Percentiles rank a stretch among this genome's conserved stretches.
These are phyloP conservation scores for Nyctibius grandis DNA, from an alignment of 2,797 vertebrate genomes.

Conservation along the genomic window DNA sequence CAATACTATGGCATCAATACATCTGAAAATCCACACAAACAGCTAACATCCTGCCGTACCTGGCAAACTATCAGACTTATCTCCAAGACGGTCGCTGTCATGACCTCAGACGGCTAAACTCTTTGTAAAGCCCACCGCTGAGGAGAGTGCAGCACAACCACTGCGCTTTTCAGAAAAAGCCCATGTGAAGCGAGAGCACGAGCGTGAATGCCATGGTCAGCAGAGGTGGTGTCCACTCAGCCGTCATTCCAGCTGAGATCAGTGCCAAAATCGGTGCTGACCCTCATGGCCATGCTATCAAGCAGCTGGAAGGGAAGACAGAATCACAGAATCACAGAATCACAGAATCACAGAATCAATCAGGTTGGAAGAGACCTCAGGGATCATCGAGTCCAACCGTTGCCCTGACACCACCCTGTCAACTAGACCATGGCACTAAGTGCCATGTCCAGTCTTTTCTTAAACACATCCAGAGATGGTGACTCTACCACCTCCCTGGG, in stretches of 20 bases:
- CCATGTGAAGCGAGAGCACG: fast-evolving
- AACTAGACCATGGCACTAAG: too few relatives aligned
- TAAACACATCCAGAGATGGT: too few relatives aligned
- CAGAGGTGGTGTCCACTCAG: background rate
- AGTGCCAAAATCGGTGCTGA: background rate
- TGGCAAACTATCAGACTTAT: background rate
- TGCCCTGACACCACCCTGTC: too few relatives aligned
- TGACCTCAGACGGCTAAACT: background rate
- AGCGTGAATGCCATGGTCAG: fast-evolving
- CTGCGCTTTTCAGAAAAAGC: background rate
- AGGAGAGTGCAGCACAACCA: fast-evolving
- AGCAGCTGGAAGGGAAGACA: background rate
- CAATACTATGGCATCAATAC: background rate
- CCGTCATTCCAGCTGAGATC: background rate
- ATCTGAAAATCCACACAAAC: background rate
- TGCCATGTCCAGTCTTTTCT: too few relatives aligned
- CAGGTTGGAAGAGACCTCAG: too few relatives aligned
- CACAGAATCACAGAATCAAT: too few relatives aligned
- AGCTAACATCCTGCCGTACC: background rate
- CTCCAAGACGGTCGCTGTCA: background rate
- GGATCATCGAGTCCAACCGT: too few relatives aligned
- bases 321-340: too few relatives aligned
- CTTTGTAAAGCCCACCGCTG: background rate
- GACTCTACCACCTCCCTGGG: too few relatives aligned
- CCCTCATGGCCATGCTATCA: background rate